phyloP scores from a whole-genome alignment of 2,888 invertebrate species.

The Dendrolimus pini region DNA sequence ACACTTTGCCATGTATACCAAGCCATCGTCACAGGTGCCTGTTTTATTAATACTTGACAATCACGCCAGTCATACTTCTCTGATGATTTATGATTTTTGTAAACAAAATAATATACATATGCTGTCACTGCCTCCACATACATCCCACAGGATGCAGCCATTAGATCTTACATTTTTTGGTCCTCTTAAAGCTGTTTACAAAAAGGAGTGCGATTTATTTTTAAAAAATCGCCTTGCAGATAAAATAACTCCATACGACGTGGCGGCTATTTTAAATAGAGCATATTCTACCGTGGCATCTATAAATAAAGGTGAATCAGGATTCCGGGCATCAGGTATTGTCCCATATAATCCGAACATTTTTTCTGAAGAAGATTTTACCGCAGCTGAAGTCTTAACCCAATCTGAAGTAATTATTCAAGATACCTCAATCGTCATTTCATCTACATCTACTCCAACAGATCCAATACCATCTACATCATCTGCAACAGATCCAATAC shows the following conservation, averaged over 20 bases:
- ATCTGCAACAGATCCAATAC: slow-evolving; percentile 4
- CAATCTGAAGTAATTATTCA: slow-evolving; percentile 13
- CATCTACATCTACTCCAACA: slow-evolving; percentile 6
- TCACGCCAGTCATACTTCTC: slow-evolving; percentile 25
- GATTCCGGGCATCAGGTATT: slow-evolving; percentile 15
- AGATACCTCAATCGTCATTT: slow-evolving; percentile 9
- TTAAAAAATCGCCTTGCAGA: slow-evolving; percentile 13
- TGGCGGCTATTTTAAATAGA: slow-evolving; percentile 11
- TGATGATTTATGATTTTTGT: slow-evolving; percentile 21
- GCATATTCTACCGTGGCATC: slow-evolving; percentile 13
- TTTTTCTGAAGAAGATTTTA: slow-evolving; percentile 15
- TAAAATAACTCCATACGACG: slow-evolving; percentile 12
- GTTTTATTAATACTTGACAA: slow-evolving; percentile 30
- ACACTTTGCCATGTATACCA: slow-evolving; percentile 14
- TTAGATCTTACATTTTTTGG: slow-evolving; percentile 21
- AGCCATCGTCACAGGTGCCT: slow-evolving; percentile 16
- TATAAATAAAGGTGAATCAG: slow-evolving; percentile 16
- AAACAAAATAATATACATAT: slow-evolving; percentile 13
- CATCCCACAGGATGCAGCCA: slow-evolving; percentile 21
- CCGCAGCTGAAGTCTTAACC: slow-evolving; percentile 10
- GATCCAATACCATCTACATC: slow-evolving; percentile 4
- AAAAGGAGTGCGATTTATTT: slow-evolving; percentile 25
- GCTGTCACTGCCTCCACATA: slow-evolving; percentile 21
- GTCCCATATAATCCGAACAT: slow-evolving; percentile 12
- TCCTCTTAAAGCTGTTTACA: slow-evolving; percentile 20